phyloP scores from a whole-genome alignment of 1,140 invertebrate species.

The Drosophila quadrilineata region DNA sequence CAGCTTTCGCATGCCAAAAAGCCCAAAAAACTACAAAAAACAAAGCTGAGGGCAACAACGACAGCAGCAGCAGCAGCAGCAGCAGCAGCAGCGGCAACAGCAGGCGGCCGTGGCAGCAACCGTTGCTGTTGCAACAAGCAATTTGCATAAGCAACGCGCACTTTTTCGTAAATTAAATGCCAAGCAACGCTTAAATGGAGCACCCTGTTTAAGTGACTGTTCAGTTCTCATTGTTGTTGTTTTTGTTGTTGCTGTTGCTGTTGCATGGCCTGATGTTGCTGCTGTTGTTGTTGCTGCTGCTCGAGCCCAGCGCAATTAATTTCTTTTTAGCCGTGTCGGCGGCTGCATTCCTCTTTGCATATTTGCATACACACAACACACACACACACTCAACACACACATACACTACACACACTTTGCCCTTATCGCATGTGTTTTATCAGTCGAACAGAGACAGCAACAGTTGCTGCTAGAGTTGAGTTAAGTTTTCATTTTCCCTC shows the following conservation, averaged over 20 bases:
- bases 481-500: too few species aligned
- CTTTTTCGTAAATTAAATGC: conserved; percentile 79
- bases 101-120: conserved; percentile 23
- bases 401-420: conserved; percentile 69
- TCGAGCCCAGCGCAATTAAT: conserved; percentile 74
- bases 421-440: conserved; percentile 79
- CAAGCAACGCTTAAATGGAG: conserved; percentile 69
- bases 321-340: conserved; percentile 76
- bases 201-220: conserved; percentile 74
- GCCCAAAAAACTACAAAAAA: conserved; percentile 3
- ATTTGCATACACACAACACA: conserved; percentile 74
- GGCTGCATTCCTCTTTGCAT: conserved; percentile 70
- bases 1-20: conserved; percentile 60
- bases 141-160: conserved; percentile 79
- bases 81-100: conserved; percentile 21
- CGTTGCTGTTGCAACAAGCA: conserved; percentile 55
- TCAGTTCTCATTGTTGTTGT: conserved; percentile 26
- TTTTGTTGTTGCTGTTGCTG: conserved; percentile 25
- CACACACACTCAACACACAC: too few species aligned
- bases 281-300: conserved; percentile 39
- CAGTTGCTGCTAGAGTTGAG: conserved; percentile 5
- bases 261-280: conserved; percentile 24
- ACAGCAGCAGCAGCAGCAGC: conserved; percentile 9
- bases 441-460: conserved; percentile 45
- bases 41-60: conserved; percentile 9